Conservation (phyloP, 2,888 invertebrate genomes). For the Tridacna crocea region DNA sequence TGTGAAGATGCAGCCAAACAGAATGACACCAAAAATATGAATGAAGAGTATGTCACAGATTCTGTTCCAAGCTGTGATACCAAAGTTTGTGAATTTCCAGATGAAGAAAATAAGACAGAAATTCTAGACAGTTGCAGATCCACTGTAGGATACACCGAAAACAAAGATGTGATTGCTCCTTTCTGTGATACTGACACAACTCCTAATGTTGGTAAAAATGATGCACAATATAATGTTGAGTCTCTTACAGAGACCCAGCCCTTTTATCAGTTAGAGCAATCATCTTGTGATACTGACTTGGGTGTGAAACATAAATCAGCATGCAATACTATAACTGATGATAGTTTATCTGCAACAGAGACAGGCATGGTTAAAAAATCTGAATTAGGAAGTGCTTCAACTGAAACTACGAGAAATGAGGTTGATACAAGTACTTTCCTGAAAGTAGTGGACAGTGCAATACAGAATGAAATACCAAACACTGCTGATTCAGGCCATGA, state of each 20-base stretch:
- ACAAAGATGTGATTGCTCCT: conserved; percentile 1
- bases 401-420: background rate
- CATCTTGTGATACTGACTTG: background rate
- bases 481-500: background rate
- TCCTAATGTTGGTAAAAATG: background rate
- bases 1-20: background rate
- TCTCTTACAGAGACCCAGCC: background rate
- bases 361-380: too few species aligned
- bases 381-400: background rate
- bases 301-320: too few species aligned
- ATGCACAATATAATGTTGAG: background rate
- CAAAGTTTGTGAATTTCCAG: conserved; percentile 6
- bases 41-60: background rate
- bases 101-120: background rate
- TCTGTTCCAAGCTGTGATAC: conserved; percentile 14
- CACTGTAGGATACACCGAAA: conserved; percentile 3
- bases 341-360: too few species aligned
- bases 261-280: background rate
- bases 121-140: conserved; percentile 2
- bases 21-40: background rate
- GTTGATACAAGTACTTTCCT: background rate
- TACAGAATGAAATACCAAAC: conserved; percentile 9
- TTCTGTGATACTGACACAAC: conserved; percentile 10
- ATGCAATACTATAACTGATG: too few species aligned
- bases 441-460: conserved; percentile 14